These are phyloP conservation scores for Alouatta palliata DNA, from an alignment of 2,113 vertebrate genomes.

Conservation along the genomic window DNA sequence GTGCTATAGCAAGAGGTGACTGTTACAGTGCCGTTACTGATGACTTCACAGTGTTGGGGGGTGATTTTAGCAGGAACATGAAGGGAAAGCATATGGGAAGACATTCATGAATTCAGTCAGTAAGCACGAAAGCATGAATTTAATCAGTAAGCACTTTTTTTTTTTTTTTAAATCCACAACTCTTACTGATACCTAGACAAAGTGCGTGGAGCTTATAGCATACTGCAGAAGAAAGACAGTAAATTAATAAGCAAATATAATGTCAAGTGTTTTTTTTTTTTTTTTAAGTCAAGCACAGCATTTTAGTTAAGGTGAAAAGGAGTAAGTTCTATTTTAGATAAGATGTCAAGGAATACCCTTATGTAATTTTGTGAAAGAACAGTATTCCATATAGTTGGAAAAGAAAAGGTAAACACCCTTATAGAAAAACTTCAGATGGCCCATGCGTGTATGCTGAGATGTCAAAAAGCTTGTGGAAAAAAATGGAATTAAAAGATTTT, in stretches of 20 bases:
- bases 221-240: neutral
- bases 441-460: neutral
- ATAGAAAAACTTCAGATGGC: neutral
- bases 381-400: neutral
- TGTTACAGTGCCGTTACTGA: neutral
- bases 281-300: neutral
- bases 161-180: too few relatives aligned
- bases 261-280: neutral
- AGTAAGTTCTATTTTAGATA: neutral
- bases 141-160: too few relatives aligned
- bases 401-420: neutral
- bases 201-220: neutral
- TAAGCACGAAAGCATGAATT: neutral
- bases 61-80: neutral
- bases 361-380: neutral
- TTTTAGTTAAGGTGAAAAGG: neutral
- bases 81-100: neutral
- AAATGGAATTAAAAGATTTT: too few relatives aligned
- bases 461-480: too few relatives aligned
- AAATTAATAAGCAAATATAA: neutral
- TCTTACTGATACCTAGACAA: neutral
- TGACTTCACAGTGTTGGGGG: neutral
- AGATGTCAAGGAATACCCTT: neutral
- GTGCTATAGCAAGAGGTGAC: neutral
- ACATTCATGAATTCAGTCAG: neutral